These are phyloP conservation scores for Plectus sambesii DNA, from an alignment of 1,140 invertebrate genomes.

Conservation along the genomic window DNA sequence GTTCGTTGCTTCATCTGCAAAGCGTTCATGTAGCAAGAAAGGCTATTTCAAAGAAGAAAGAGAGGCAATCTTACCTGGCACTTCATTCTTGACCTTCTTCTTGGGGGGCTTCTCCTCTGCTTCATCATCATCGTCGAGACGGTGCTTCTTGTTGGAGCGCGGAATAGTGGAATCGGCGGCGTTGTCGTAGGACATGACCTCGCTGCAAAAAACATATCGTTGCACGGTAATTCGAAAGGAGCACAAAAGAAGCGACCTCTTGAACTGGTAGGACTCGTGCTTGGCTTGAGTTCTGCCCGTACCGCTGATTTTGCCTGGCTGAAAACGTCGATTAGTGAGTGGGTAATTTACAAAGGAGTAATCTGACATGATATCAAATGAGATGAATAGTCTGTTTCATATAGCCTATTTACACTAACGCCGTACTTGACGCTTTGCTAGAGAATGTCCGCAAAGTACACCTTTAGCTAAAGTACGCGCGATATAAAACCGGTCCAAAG, in stretches of 20 bases:
- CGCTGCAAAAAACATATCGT: slow-evolving; percentile 23
- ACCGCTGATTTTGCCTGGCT: slow-evolving; percentile 13
- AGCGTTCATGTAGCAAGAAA: slow-evolving; percentile 12
- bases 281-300: slow-evolving; percentile 12
- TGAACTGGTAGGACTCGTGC: slow-evolving; percentile 36
- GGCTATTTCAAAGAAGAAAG: no score
- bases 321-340: not conserved
- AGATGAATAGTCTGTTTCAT: no score
- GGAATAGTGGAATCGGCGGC: slow-evolving; percentile 18
- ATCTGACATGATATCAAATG: no score
- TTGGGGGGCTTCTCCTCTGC: no score
- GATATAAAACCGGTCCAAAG: no score
- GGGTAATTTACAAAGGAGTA: not conserved
- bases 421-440: no score
- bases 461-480: no score
- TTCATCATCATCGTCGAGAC: no score
- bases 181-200: slow-evolving; percentile 33
- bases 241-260: slow-evolving; percentile 24
- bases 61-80: slow-evolving; percentile 8
- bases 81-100: slow-evolving; percentile 23
- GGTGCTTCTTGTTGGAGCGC: no score
- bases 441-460: no score
- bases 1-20: slow-evolving; percentile 14
- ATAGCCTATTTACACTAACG: no score
- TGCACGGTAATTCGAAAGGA: not conserved